These are phyloP conservation scores for Vanessa cardui DNA, from an alignment of 2,888 invertebrate species.

Conservation along the genomic window DNA sequence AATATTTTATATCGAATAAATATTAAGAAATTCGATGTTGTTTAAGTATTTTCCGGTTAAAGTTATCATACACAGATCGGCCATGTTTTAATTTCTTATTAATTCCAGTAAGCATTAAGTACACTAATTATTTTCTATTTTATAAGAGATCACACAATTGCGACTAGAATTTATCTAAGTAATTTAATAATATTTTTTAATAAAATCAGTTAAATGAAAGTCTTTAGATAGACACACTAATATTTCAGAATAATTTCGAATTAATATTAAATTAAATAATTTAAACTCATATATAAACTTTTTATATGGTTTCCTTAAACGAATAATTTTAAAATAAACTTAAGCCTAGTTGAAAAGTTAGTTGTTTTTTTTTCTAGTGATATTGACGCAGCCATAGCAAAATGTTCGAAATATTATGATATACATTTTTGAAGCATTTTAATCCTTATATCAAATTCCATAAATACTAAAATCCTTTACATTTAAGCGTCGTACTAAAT, in stretches of 20 bases:
- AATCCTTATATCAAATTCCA: not conserved
- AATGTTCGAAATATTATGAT: not conserved
- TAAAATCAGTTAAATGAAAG: not conserved
- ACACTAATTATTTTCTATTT: slow-evolving; percentile 6
- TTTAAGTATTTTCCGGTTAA: too few species aligned
- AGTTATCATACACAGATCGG: too few species aligned
- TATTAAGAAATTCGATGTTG: too few species aligned
- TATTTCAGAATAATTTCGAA: too few species aligned
- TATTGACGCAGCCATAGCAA: slow-evolving; percentile 14
- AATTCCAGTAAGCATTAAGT: not conserved
- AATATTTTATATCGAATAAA: too few species aligned
- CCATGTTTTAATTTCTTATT: too few species aligned
- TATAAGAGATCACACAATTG: slow-evolving; percentile 6
- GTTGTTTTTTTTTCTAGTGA: not conserved
- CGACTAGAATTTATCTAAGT: slow-evolving; percentile 6
- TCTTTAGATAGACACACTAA: not conserved
- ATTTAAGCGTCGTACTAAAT: slow-evolving; percentile 7
- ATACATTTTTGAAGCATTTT: not conserved
- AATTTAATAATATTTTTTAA: not conserved
- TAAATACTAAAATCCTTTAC: slow-evolving; percentile 6
- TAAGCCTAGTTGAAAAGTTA: not conserved
- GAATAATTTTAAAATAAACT: not conserved
- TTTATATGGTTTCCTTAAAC: too few species aligned
- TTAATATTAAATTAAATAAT: too few species aligned
- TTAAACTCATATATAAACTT: too few species aligned